phyloP scores from a whole-genome alignment of 1,140 invertebrate species.

The Hylyphantes graminicola region DNA sequence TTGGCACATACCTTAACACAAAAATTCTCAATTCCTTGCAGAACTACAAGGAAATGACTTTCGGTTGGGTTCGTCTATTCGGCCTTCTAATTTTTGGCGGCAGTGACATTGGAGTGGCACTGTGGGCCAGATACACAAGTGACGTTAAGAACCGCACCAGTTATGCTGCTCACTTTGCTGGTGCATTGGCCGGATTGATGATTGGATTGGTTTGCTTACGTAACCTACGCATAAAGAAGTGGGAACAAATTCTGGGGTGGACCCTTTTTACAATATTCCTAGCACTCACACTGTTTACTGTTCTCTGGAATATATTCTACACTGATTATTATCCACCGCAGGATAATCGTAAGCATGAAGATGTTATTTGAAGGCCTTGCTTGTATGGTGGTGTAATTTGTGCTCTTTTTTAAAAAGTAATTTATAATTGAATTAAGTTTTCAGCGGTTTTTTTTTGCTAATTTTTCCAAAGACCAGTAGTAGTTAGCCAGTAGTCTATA shows the following conservation, averaged over 20 bases:
- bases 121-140: conserved; percentile 81
- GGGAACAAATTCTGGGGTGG: conserved; percentile 88
- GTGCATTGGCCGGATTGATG: conserved; percentile 88
- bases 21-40: no score
- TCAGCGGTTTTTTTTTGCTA: no score
- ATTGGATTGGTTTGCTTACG: conserved; percentile 91
- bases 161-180: conserved; percentile 89
- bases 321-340: conserved; percentile 69
- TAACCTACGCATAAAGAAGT: conserved; percentile 86
- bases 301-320: conserved; percentile 81
- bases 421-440: no score
- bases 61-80: conserved; percentile 81
- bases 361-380: no score
- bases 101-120: conserved; percentile 83
- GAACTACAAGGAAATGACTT: conserved; percentile 93
- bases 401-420: no score
- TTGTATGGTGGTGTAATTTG: conserved; percentile 25
- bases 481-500: no score
- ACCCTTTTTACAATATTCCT: conserved; percentile 80
- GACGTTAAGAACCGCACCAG: conserved; percentile 74
- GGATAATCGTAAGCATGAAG: not conserved
- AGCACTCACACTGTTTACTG: conserved; percentile 80
- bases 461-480: no score
- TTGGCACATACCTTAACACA: no score
- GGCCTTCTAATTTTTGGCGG: conserved; percentile 81